These are phyloP conservation scores for Puffinus mauretanicus DNA, from an alignment of 2,113 vertebrate genomes.

Conservation along the genomic window DNA sequence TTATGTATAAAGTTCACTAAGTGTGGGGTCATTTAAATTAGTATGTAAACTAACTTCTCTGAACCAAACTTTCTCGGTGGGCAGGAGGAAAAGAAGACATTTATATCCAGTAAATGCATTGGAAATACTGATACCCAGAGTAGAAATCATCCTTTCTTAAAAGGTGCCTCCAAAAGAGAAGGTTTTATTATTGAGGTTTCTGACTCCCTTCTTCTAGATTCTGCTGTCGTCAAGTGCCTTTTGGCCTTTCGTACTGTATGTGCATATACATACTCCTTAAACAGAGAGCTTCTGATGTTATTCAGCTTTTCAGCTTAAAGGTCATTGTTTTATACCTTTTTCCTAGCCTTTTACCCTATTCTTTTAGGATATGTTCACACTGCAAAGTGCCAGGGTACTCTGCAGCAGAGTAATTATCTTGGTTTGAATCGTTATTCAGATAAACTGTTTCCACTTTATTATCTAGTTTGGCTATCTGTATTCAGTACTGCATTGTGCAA, in stretches of 20 bases:
- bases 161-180: not conserved
- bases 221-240: not conserved
- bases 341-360: not conserved
- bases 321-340: not conserved
- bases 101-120: not conserved
- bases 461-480: not conserved
- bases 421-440: not conserved
- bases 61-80: not conserved
- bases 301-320: not conserved
- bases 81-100: not conserved
- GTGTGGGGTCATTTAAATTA: not conserved
- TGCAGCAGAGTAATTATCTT: not conserved
- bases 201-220: not conserved
- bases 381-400: not conserved
- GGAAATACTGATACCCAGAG: not conserved
- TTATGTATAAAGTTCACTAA: not conserved
- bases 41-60: not conserved
- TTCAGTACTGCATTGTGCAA: not conserved
- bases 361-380: not conserved
- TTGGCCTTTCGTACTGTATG: not conserved
- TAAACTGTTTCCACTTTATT: not conserved
- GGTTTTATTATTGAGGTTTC: not conserved
- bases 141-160: not conserved
- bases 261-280: not conserved
- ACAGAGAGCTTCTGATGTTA: not conserved